Evolutionary conservation across 2,113 vertebrate species (phyloP).

Genomic region (Turdus rufiventris): DNA sequence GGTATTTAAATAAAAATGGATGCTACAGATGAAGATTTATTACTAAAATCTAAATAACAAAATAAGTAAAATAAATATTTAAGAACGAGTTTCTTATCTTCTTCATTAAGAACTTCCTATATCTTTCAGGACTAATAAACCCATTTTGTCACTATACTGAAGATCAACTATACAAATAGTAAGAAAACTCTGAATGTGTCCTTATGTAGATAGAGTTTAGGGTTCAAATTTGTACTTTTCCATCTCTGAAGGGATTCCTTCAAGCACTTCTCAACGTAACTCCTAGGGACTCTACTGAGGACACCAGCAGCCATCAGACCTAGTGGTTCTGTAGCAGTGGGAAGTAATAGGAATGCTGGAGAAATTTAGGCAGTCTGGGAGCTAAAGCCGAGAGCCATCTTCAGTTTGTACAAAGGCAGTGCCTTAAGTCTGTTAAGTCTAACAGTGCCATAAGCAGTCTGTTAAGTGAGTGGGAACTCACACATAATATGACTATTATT

Average conservation of each 20-base stretch:
- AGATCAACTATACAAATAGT: neutral
- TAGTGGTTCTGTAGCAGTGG: neutral
- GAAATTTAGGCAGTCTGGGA: neutral
- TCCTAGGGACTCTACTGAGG: neutral
- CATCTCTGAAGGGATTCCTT: neutral
- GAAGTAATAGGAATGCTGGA: neutral
- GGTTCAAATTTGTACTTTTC: neutral
- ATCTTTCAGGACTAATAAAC: neutral
- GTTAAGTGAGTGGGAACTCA: constrained; percentile 27
- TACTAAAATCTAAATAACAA: neutral
- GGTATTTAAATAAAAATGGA: neutral
- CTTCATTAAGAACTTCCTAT: neutral
- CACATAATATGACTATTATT: constrained; percentile 45
- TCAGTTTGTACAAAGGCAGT: neutral
- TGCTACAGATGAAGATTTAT: neutral
- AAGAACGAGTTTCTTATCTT: neutral
- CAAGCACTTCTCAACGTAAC: neutral
- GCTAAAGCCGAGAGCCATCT: neutral
- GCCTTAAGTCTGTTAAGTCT: neutral
- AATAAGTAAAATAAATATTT: neutral
- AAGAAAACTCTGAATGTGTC: neutral
- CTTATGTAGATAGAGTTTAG: neutral
- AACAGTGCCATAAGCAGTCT: neutral
- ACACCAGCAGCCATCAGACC: neutral
- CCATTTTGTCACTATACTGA: neutral